Base-by-base conservation (phyloP, 2,113 vertebrate genomes). In the Crotophaga sulcirostris region DNA sequence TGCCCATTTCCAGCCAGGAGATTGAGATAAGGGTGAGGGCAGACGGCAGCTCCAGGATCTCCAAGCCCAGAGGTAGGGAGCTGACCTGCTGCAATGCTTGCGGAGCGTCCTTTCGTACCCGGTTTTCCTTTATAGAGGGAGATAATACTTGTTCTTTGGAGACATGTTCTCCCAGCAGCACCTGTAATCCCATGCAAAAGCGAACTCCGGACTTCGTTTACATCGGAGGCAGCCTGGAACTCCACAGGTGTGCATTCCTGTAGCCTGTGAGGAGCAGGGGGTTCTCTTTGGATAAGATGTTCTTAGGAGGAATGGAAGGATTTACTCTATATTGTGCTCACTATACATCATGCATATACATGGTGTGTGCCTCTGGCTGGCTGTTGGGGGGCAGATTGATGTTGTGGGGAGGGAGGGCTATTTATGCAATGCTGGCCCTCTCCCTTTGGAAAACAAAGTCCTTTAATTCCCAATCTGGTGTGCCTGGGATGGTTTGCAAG, bases 21-120 rank as follows among this genome's bases (percentile, higher is more conserved):
- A 54, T 60, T 44, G 36, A 82, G 89, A 67, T 84, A 87, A 87
- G 75, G 51, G 38, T 26, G 86, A 92, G 87, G 34, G 62, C 77
- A 70, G 51, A 25, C 78, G 86, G 92, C 13, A 3, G 54, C 90
- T 77, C 54, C 75, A 5, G 80, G 86, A 84, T 58, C 64, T 21
- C 49, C 93, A 23, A 81, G n/a, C 28, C 66, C 40, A 66, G 85
- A 96, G 97, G 95, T 97, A 97, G 76, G 96, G 66, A 90, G 67
- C 82, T 38, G 45, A 84, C 36, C 20, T 13, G 3, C 47, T 60
- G 0, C 33, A 64, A 29, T 54, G 52, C 51, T 47, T 33, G 45
- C 1, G 4, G 40, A 38, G 38, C 23, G 29, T 34, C 28, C 83
- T 79, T 69, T 45, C 21, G 13, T 16, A 20, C 7, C 59, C 28